Evolutionary conservation across 92 coral and sea anemone genomes (phyloP).

Genomic region (Plumapathes pennacea): DNA sequence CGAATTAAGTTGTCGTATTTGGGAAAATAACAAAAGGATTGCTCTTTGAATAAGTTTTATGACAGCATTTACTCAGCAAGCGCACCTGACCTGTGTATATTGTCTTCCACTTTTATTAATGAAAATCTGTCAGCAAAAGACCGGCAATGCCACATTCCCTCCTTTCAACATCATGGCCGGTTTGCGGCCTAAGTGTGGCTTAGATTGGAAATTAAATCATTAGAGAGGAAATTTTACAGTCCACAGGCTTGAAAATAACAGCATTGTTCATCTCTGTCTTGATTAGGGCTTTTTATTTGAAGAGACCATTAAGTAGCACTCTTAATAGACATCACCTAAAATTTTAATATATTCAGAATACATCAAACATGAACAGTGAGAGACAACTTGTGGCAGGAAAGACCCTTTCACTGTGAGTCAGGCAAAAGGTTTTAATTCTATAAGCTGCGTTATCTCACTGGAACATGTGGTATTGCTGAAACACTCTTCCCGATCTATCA

Average conservation of each 20-base stretch:
- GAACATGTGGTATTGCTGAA: too few species aligned
- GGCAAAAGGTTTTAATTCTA: too few species aligned
- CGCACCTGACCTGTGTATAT: slow-evolving; percentile 26
- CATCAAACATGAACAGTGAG: slow-evolving; percentile 21
- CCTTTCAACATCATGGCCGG: background rate
- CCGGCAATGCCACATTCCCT: background rate
- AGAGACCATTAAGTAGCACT: slow-evolving; percentile 17
- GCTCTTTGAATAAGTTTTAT: background rate
- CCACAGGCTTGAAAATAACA: too few species aligned
- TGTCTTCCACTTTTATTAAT: slow-evolving; percentile 8
- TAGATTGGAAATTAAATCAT: too few species aligned
- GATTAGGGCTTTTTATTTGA: slow-evolving; percentile 20
- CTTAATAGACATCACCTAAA: slow-evolving; percentile 34
- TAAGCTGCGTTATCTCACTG: too few species aligned
- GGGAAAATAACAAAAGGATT: slow-evolving; percentile 9
- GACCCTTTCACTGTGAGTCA: background rate
- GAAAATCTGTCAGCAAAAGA: slow-evolving; percentile 11
- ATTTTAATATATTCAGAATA: slow-evolving; percentile 63
- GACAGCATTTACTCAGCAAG: slow-evolving; percentile 14
- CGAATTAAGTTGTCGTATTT: background rate
- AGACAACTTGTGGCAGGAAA: background rate
- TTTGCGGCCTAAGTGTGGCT: slow-evolving; percentile 4
- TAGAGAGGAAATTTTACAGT: too few species aligned
- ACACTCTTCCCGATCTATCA: too few species aligned
- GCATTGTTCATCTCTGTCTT: slow-evolving; percentile 8